Conservation (phyloP, 2,888 invertebrate genomes). For the Phengaris arion region DNA sequence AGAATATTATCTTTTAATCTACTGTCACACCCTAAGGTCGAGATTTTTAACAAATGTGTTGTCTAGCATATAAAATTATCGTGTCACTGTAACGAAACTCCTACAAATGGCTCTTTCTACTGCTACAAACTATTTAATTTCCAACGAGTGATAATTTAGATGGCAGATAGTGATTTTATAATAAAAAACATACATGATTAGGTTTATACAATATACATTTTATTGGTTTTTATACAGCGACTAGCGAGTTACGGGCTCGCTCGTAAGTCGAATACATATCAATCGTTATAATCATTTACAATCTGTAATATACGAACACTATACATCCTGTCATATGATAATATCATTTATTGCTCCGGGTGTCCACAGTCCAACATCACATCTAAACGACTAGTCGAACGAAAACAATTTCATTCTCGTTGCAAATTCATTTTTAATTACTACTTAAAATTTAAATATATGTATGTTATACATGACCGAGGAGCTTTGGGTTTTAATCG, state of each 20-base stretch:
- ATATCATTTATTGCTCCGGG: neutral
- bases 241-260: neutral
- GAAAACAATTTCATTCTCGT: constrained; percentile 16
- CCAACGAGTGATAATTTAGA: too few relatives aligned
- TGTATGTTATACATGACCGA: neutral
- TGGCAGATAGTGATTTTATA: neutral
- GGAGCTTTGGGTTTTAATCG: constrained; percentile 17
- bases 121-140: too few relatives aligned
- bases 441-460: neutral
- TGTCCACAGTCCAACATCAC: neutral
- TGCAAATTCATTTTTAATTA: neutral
- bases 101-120: too few relatives aligned
- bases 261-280: neutral
- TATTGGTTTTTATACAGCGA: neutral
- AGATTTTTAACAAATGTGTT: too few relatives aligned
- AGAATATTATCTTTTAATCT: neutral
- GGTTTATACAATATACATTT: neutral
- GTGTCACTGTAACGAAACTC: too few relatives aligned
- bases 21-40: neutral
- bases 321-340: neutral
- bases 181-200: neutral
- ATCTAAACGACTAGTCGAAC: constrained; percentile 16
- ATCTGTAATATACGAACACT: neutral
- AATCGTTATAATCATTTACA: neutral
- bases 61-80: too few relatives aligned